phyloP scores from a whole-genome alignment of 2,797 vertebrate species.

The Alca torda region DNA sequence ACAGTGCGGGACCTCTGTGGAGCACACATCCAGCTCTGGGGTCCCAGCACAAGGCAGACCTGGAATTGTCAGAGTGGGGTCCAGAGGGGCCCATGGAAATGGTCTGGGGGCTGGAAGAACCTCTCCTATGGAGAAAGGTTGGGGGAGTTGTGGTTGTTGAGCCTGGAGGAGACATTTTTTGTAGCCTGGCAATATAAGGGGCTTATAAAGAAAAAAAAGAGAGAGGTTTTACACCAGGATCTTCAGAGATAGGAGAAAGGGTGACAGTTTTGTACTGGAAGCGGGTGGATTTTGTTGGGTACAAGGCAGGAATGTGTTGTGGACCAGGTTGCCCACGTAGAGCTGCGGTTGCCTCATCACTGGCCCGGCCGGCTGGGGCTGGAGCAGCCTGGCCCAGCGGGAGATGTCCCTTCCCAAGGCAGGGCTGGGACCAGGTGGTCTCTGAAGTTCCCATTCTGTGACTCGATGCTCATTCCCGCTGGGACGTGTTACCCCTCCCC shows the following conservation, averaged over 20 bases:
- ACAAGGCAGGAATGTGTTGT: neutral
- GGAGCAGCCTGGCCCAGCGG: accelerated
- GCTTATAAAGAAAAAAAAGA: neutral
- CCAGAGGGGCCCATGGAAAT: neutral
- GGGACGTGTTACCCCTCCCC: neutral
- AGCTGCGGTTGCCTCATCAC: neutral
- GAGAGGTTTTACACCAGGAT: neutral
- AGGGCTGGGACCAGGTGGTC: accelerated
- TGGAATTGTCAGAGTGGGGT: accelerated
- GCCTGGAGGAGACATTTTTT: neutral
- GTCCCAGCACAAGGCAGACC: neutral
- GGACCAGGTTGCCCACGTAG: neutral
- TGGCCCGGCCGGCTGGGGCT: neutral
- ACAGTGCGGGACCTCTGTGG: neutral
- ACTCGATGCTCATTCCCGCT: neutral
- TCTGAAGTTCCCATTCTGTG: neutral
- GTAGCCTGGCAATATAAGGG: neutral
- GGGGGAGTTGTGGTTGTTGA: too few relatives aligned
- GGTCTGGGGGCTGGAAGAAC: neutral
- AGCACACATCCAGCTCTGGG: neutral
- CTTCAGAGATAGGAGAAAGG: neutral
- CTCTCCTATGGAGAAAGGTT: neutral
- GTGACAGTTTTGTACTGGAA: neutral
- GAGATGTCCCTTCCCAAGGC: neutral
- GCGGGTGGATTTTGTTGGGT: neutral